These are phyloP conservation scores for Ceryle rudis DNA, from an alignment of 2,797 vertebrate genomes.

Conservation along the genomic window DNA sequence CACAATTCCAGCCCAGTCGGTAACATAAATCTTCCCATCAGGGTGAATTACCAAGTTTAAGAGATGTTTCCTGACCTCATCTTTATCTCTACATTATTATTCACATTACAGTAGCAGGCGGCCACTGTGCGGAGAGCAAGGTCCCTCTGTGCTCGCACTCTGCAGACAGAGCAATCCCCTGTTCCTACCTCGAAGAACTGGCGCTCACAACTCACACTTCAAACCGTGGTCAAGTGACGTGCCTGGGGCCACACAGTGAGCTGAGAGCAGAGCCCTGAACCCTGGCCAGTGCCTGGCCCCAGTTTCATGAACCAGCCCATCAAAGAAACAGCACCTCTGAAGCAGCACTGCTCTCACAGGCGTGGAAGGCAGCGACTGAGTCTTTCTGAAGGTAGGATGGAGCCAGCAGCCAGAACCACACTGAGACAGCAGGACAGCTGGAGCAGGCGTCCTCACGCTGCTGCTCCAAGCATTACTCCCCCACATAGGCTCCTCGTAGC, in stretches of 20 bases:
- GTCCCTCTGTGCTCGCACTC: neutral
- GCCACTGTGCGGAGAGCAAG: neutral
- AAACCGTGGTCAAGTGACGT: accelerated
- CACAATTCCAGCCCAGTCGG: neutral
- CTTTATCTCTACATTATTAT: neutral
- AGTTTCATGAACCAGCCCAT: accelerated
- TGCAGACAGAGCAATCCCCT: neutral
- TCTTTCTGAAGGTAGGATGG: neutral
- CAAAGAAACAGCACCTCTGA: neutral
- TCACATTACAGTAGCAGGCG: neutral
- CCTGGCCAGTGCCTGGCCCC: no score
- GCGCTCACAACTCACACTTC: neutral
- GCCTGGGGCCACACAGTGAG: accelerated
- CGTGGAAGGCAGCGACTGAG: accelerated
- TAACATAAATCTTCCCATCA: slow-evolving; percentile 11
- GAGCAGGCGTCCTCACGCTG: neutral
- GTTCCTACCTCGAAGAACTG: neutral
- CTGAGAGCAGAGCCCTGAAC: neutral
- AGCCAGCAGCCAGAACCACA: neutral
- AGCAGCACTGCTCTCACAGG: neutral
- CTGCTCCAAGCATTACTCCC: neutral
- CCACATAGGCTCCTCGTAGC: neutral
- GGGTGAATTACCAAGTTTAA: slow-evolving; percentile 23
- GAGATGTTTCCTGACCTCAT: slow-evolving; percentile 16
- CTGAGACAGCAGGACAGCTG: neutral